A percentile compares a stretch with the other conserved stretches of the same genome.
Conservation (phyloP, 2,797 vertebrate species). For the Garrulus glandarius region DNA sequence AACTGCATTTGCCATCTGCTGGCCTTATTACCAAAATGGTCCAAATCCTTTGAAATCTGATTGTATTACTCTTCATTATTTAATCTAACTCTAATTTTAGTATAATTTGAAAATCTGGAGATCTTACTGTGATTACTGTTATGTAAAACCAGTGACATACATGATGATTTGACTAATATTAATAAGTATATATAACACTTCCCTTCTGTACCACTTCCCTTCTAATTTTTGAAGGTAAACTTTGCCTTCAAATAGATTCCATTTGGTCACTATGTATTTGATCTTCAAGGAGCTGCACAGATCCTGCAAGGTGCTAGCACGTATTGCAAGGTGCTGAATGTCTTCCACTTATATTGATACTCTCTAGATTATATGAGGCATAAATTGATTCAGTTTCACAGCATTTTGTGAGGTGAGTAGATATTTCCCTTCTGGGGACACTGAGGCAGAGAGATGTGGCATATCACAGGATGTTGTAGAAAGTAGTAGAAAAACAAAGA, state of each 20-base stretch:
- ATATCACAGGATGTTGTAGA: neutral
- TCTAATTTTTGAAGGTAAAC: neutral
- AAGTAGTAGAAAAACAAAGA: neutral
- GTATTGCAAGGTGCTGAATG: neutral
- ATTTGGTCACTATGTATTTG: neutral
- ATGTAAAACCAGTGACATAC: neutral
- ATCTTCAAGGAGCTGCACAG: neutral
- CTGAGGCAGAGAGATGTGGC: neutral
- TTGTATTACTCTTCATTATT: slow-evolving; percentile 13
- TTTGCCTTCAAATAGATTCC: neutral
- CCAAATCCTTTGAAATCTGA: slow-evolving; percentile 37
- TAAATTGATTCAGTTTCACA: neutral
- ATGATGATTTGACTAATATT: neutral
- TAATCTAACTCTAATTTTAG: neutral
- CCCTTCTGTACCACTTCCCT: neutral
- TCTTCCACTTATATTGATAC: neutral
- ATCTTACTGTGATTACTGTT: neutral
- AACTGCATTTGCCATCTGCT: slow-evolving; percentile 16
- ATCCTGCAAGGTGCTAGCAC: neutral
- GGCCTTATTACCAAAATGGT: slow-evolving; percentile 25
- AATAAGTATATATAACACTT: neutral
- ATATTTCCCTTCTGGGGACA: neutral
- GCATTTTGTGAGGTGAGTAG: neutral
- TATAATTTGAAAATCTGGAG: neutral
- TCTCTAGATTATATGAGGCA: neutral